These are phyloP conservation scores for Asbolus verrucosus DNA, from an alignment of 1,140 invertebrate species.

Conservation along the genomic window DNA sequence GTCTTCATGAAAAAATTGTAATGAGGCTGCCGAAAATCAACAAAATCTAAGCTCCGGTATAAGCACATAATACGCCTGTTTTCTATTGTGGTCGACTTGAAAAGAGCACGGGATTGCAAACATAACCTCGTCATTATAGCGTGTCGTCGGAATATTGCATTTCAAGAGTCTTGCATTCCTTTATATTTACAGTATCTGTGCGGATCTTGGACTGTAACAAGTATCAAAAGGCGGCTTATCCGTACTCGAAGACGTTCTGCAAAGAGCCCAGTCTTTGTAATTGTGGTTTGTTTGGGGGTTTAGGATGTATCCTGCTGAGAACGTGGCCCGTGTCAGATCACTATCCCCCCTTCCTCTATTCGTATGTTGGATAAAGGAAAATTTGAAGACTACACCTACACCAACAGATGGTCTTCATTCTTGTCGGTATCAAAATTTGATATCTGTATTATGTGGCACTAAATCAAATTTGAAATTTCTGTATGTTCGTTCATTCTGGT, in stretches of 20 bases:
- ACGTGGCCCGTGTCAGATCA: slow-evolving; percentile 44
- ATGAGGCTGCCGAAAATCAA: slow-evolving; percentile 44
- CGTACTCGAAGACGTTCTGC: slow-evolving; percentile 38
- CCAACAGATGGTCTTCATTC: slow-evolving; percentile 9
- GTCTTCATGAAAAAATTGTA: slow-evolving; percentile 40
- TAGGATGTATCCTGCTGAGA: slow-evolving; percentile 39
- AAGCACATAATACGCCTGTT: slow-evolving; percentile 50
- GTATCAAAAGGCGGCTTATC: slow-evolving; percentile 50
- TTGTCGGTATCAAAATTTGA: no score
- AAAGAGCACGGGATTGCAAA: slow-evolving; percentile 50
- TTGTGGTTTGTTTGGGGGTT: slow-evolving; percentile 49
- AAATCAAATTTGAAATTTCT: no score
- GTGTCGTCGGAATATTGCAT: slow-evolving; percentile 50
- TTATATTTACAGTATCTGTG: slow-evolving; percentile 50
- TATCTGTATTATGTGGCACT: no score
- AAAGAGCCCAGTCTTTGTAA: slow-evolving; percentile 34
- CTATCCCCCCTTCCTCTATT: slow-evolving; percentile 12
- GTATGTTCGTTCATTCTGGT: no score
- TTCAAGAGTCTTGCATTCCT: slow-evolving; percentile 49
- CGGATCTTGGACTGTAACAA: slow-evolving; percentile 49
- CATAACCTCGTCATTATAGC: slow-evolving; percentile 33
- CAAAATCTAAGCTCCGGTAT: slow-evolving; percentile 39
- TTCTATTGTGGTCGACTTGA: slow-evolving; percentile 51
- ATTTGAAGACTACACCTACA: not conserved
- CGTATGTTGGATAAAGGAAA: not conserved